Conservation (phyloP, 2,113 vertebrate genomes). For the Tetrao urogallus region DNA sequence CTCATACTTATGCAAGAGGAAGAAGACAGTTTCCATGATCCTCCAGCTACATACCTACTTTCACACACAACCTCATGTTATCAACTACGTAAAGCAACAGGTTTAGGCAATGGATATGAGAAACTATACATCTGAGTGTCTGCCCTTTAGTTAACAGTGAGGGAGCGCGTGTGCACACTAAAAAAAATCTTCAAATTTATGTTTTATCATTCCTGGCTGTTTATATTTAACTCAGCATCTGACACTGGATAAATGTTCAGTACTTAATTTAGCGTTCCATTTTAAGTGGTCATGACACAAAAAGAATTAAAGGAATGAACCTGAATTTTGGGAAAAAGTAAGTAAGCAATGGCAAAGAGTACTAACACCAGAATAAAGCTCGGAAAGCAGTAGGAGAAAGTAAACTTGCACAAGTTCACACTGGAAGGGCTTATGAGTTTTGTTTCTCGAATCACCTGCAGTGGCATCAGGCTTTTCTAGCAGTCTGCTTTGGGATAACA, state of each 20-base stretch:
- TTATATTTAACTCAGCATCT: slow-evolving; percentile 42
- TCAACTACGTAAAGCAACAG: background rate
- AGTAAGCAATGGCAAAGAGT: background rate
- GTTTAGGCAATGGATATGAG: background rate
- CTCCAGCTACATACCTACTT: background rate
- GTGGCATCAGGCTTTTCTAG: slow-evolving; percentile 1
- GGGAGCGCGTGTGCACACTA: background rate
- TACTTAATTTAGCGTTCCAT: slow-evolving; percentile 46
- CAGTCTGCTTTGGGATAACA: background rate
- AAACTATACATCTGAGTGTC: background rate
- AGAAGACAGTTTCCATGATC: background rate
- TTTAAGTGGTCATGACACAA: slow-evolving; percentile 25
- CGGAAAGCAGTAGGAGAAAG: background rate
- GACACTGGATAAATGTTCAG: slow-evolving; percentile 23
- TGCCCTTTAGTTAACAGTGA: background rate
- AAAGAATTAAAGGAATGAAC: slow-evolving; percentile 39
- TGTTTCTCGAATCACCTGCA: background rate
- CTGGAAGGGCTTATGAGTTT: background rate
- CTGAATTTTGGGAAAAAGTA: background rate
- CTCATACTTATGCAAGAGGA: background rate
- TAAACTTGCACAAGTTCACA: background rate
- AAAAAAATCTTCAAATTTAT: background rate
- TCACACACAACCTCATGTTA: background rate
- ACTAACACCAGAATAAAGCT: background rate
- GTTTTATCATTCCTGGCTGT: slow-evolving; percentile 36